Evolutionary conservation across 2,888 invertebrate genomes (phyloP).

Genomic region (Nebria brevicollis): DNA sequence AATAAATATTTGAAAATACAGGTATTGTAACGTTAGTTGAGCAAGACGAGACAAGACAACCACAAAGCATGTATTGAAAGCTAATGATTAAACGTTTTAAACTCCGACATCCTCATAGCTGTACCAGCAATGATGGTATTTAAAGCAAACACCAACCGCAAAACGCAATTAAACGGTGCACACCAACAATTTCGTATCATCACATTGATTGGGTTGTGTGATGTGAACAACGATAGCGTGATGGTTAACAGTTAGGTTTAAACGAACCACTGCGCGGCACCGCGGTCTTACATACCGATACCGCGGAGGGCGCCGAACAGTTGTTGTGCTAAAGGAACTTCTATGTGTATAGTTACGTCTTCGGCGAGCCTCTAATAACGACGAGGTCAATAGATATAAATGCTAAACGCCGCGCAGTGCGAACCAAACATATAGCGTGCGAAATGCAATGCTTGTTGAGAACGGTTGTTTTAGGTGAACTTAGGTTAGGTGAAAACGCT

Average conservation of each 20-base stretch:
- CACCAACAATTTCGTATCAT: not conserved
- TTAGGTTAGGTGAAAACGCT: not conserved
- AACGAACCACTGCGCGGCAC: not conserved
- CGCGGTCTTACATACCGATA: not conserved
- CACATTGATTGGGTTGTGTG: slow-evolving; percentile 4
- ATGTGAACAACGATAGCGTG: slow-evolving; percentile 29
- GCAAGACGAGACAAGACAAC: not conserved
- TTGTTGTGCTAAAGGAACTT: not conserved
- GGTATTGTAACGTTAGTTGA: not conserved
- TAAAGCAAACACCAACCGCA: slow-evolving; percentile 6
- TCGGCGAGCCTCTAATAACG: not conserved
- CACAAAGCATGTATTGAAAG: not conserved
- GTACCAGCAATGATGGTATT: slow-evolving; percentile 3
- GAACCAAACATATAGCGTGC: not conserved
- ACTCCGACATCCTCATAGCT: not conserved
- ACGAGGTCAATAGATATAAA: not conserved
- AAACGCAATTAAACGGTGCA: slow-evolving; percentile 2
- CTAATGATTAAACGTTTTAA: not conserved
- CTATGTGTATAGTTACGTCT: not conserved
- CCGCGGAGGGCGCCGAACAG: not conserved
- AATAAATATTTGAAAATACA: not conserved
- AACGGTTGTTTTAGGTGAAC: not conserved
- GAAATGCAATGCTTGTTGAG: not conserved
- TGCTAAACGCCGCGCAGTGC: not conserved
- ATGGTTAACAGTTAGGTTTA: not conserved